Base-by-base conservation (phyloP, 2,113 vertebrate genomes). In the Tupaia tana region DNA sequence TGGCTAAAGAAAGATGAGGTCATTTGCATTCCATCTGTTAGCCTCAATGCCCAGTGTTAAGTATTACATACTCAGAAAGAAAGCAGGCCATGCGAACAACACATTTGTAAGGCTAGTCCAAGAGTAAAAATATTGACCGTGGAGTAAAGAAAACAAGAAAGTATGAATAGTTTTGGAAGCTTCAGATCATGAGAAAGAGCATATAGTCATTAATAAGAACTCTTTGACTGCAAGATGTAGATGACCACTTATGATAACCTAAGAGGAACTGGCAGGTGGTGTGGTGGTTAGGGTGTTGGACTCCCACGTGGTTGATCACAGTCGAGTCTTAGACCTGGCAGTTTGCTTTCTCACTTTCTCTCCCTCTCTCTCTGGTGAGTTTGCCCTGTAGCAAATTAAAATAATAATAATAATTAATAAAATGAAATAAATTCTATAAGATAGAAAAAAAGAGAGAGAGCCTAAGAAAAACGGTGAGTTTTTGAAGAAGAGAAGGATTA, bases 1-100 rank as follows among this genome's bases (percentile, higher is more conserved):
- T 13, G 27, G 27, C 61, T 63, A 80, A 74, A 73, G 89, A 90
- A 94, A 78, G 79, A 95, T 96, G 96, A 96, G 75, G 80, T 97
- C 86, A 96, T 97, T 96, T 89, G 67, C 95, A 90, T 70, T 63
- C 92, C 91, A 95, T 97, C 96, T 97, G 96, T 92, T 73, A 92
- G 64, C 74, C 27, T 86, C 77, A 56, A 75, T 66, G 80, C 73
- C 79, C 88, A 73, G 52, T 58, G 25, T 79, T 75, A 92, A 88
- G 92, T 96, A 90, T 73, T 92, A 88, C 27, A 66, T 89, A 54
- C 58, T 94, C 67, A 25, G 70, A 88, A 66, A 75, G 29, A 54
- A 87, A 74, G 22, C 27, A 86, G 79, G 5, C 29, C 16, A 1
- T 31, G 59, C 29, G 77, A 95, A 54, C 80, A 54, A 70, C 29